Conservation (phyloP, 2,797 vertebrate genomes). For the Sebastes aleutianus region DNA sequence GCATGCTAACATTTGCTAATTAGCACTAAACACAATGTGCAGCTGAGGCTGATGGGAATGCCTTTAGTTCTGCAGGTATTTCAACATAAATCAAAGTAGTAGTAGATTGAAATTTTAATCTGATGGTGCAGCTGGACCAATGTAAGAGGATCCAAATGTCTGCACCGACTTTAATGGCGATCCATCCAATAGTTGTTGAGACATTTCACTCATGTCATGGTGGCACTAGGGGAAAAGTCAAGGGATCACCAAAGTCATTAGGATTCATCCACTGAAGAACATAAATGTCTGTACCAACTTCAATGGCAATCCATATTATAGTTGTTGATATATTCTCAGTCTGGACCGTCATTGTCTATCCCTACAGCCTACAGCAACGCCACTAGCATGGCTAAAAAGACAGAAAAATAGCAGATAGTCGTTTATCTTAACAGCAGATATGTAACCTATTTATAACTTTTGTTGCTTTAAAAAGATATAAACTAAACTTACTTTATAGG, state of each 20-base stretch:
- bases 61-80: neutral
- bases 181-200: neutral
- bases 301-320: too few relatives aligned
- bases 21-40: neutral
- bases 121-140: neutral
- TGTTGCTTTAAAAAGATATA: neutral
- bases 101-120: neutral
- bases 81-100: neutral
- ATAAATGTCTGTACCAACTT: neutral
- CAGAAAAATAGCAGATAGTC: neutral
- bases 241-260: neutral
- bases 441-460: neutral
- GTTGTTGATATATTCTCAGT: too few relatives aligned
- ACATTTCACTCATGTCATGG: too few relatives aligned
- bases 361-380: neutral
- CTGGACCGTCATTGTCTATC: neutral
- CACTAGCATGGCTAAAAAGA: neutral
- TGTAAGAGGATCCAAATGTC: neutral
- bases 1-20: neutral
- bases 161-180: neutral
- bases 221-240: too few relatives aligned
- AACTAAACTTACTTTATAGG: neutral
- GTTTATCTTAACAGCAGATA: neutral
- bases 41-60: neutral
- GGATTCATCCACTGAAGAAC: neutral